Conservation (phyloP, 2,888 invertebrate species). For the Blera fallax region DNA sequence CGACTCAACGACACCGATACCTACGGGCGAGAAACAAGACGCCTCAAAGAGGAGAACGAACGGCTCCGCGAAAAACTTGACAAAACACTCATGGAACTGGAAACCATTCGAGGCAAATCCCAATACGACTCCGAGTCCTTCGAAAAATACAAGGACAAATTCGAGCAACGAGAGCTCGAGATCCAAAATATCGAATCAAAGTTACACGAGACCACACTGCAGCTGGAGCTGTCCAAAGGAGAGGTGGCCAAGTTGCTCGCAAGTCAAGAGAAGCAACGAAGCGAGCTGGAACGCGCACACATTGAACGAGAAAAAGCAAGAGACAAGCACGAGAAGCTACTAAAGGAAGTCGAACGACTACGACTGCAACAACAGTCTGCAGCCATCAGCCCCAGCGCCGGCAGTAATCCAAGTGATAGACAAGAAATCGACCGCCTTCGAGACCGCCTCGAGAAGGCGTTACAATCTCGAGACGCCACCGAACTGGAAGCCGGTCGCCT, state of each 20-base stretch:
- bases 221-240: constrained; percentile 90
- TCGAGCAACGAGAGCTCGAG: constrained; percentile 89
- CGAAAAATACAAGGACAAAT: constrained; percentile 89
- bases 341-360: constrained; percentile 85
- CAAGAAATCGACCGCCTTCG: constrained; percentile 92
- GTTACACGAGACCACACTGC: constrained; percentile 90
- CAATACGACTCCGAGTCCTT: constrained; percentile 88
- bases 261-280: constrained; percentile 90
- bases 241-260: constrained; percentile 89
- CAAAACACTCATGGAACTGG: constrained; percentile 90
- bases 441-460: constrained; percentile 93
- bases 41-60: constrained; percentile 91
- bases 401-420: constrained; percentile 85
- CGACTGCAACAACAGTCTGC: constrained; percentile 82
- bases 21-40: constrained; percentile 89
- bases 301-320: constrained; percentile 95
- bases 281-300: constrained; percentile 91
- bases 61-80: constrained; percentile 90
- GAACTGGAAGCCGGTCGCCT: constrained; percentile 92
- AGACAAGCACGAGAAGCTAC: constrained; percentile 92
- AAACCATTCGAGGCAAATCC: constrained; percentile 90
- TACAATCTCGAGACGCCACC: constrained; percentile 88
- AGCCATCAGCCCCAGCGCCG: constrained; percentile 82
- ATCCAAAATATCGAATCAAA: constrained; percentile 89
- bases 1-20: constrained; percentile 92